A percentile compares a stretch with the other conserved stretches of the same genome.
These are phyloP conservation scores for Herpetotheres cachinnans DNA, from an alignment of 2,113 vertebrate species.

Conservation along the genomic window DNA sequence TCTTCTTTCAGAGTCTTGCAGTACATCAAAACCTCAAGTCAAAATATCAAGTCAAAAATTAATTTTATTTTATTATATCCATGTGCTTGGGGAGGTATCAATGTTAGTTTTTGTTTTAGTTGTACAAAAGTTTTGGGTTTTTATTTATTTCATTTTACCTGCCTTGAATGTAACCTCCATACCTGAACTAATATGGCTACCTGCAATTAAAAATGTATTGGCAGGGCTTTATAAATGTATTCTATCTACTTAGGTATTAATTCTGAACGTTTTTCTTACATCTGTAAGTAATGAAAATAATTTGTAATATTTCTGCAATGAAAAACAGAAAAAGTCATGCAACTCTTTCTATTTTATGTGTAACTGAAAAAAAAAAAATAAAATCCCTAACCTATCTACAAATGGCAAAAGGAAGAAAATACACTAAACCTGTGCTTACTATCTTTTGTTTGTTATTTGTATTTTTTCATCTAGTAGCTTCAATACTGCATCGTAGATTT, in stretches of 20 bases:
- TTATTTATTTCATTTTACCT: not conserved
- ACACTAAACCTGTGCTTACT: not conserved
- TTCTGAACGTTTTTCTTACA: not conserved
- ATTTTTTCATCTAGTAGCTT: not conserved
- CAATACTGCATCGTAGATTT: not conserved
- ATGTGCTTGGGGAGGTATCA: not conserved
- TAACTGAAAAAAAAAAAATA: not conserved
- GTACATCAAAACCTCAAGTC: not conserved
- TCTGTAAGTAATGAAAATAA: not conserved
- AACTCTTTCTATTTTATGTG: not conserved
- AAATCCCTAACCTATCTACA: not conserved
- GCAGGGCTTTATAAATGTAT: not conserved
- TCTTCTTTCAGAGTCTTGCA: not conserved
- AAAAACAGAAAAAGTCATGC: not conserved
- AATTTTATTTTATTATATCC: not conserved
- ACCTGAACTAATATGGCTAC: not conserved
- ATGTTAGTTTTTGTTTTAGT: not conserved
- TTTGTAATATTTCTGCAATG: not conserved
- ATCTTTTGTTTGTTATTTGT: not conserved
- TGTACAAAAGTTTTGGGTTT: rapidly evolving
- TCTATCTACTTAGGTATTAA: not conserved
- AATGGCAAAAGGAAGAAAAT: not conserved
- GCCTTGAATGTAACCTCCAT: not conserved
- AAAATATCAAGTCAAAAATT: not conserved
- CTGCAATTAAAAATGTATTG: not conserved